phyloP scores from a whole-genome alignment of 2,797 vertebrate genomes.

The Chelonia mydas region DNA sequence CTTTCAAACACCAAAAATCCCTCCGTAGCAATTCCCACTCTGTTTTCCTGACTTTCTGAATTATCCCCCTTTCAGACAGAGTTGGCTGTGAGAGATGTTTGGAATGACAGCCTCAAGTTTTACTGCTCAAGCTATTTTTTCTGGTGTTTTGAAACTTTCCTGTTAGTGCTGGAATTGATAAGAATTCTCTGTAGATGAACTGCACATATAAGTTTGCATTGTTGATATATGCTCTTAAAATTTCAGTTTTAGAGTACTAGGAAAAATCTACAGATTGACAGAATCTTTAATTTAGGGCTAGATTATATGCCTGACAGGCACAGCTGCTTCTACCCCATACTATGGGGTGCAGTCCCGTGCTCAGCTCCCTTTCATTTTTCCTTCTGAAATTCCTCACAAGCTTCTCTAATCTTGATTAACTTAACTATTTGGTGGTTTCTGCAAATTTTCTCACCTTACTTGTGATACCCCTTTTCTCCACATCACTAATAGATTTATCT shows the following conservation, averaged over 20 bases:
- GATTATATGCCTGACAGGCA: background rate
- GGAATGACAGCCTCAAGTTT: slow-evolving; percentile 24
- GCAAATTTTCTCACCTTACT: background rate
- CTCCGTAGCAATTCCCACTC: background rate
- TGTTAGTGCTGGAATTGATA: slow-evolving; percentile 12
- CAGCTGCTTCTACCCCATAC: background rate
- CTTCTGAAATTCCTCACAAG: background rate
- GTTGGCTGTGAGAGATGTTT: slow-evolving; percentile 7
- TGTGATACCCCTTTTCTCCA: background rate
- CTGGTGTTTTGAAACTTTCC: slow-evolving; percentile 41
- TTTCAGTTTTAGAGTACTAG: background rate
- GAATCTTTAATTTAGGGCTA: background rate
- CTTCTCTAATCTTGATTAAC: background rate
- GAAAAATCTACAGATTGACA: background rate
- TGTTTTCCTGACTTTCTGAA: background rate
- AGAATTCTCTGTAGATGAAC: slow-evolving; percentile 5
- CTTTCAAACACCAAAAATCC: background rate
- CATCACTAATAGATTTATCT: background rate
- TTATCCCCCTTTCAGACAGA: background rate
- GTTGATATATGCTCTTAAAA: background rate
- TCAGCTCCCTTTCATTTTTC: background rate
- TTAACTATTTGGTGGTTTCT: background rate
- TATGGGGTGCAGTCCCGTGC: background rate
- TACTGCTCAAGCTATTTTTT: background rate
- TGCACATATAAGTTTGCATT: background rate